Conservation (phyloP, 2,888 invertebrate species). For the Desoria tigrina region DNA sequence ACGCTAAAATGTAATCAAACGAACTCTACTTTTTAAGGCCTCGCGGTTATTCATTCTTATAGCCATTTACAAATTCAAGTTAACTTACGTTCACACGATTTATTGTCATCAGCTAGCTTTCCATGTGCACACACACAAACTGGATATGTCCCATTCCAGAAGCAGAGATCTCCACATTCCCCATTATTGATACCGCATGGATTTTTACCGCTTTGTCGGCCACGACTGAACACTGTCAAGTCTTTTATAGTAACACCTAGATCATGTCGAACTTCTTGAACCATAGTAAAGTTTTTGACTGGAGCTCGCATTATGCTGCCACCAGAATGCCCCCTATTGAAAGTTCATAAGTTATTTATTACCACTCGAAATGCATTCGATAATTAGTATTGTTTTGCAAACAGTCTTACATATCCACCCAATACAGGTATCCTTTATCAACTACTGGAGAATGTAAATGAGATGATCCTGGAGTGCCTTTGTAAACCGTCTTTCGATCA, state of each 20-base stretch:
- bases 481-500: conserved; percentile 57
- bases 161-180: conserved; percentile 76
- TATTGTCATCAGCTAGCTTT: conserved; percentile 66
- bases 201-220: conserved; percentile 65
- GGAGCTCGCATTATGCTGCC: conserved; percentile 71
- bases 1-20: conserved; percentile 62
- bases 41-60: too few species aligned
- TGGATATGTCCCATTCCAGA: conserved; percentile 68
- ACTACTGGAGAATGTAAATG: conserved; percentile 70
- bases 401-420: conserved; percentile 73
- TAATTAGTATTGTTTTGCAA: neutral
- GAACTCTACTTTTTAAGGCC: too few species aligned
- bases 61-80: too few species aligned
- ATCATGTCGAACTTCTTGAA: conserved; percentile 48
- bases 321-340: conserved; percentile 61
- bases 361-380: neutral
- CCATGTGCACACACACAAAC: conserved; percentile 84
- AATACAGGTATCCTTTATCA: conserved; percentile 67
- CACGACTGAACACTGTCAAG: conserved; percentile 62
- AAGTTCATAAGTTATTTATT: conserved; percentile 3
- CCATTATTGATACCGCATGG: conserved; percentile 68
- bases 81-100: conserved; percentile 65
- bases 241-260: conserved; percentile 51
- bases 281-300: conserved; percentile 61
- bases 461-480: conserved; percentile 36